Evolutionary conservation across 1,140 invertebrate genomes (phyloP).

Genomic region (Cydia splendana): DNA sequence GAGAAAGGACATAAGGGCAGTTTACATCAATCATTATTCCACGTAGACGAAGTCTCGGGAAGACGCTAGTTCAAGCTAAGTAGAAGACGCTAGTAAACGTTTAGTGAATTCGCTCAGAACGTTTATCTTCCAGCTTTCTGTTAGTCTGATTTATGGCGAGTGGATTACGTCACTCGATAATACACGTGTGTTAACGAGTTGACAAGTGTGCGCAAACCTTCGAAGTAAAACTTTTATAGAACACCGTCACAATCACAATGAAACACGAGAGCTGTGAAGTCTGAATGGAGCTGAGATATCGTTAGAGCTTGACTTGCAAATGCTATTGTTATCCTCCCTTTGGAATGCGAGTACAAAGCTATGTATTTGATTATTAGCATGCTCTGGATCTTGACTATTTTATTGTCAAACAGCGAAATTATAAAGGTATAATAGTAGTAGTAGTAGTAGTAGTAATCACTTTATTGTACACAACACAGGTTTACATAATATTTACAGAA

Average conservation of each 20-base stretch:
- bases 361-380: neutral
- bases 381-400: neutral
- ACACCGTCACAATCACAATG: neutral
- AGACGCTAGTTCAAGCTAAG: too few species aligned
- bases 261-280: neutral
- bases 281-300: neutral
- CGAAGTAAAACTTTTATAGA: constrained; percentile 1
- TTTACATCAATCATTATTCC: too few species aligned
- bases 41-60: too few species aligned
- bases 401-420: neutral
- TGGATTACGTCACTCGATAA: neutral
- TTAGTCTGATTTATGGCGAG: neutral
- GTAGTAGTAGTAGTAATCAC: too few species aligned
- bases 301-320: neutral
- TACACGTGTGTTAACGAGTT: neutral
- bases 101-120: too few species aligned
- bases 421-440: neutral
- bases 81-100: too few species aligned
- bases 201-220: neutral
- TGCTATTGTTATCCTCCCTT: neutral
- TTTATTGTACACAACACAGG: too few species aligned
- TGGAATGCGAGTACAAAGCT: neutral
- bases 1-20: too few species aligned
- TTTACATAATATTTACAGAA: too few species aligned
- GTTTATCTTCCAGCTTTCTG: too few species aligned